Percentiles rank a stretch among this genome's conserved stretches.
phyloP scores from a whole-genome alignment of 2,888 invertebrate genomes.

The Limnephilus lunatus region DNA sequence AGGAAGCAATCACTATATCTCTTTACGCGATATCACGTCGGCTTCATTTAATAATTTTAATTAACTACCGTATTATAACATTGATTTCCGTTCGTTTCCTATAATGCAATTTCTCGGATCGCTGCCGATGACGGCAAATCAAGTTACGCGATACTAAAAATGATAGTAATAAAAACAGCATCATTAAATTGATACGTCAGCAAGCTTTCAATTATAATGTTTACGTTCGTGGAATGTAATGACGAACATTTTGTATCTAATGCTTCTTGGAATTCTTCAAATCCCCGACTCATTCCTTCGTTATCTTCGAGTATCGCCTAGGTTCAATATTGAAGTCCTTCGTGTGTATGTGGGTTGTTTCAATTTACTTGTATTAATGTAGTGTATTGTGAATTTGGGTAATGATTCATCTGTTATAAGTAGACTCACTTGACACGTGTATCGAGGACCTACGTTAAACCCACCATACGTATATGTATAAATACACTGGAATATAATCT shows the following conservation, averaged over 20 bases:
- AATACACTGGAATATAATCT: background rate
- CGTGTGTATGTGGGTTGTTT: too few relatives aligned
- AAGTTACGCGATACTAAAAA: background rate
- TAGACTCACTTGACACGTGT: background rate
- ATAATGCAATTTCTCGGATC: background rate
- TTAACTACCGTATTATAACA: background rate
- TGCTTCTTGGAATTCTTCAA: background rate
- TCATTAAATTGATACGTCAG: background rate
- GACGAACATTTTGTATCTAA: background rate
- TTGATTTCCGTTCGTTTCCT: background rate
- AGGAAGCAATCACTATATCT: background rate
- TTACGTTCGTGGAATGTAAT: background rate
- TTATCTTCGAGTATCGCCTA: too few relatives aligned
- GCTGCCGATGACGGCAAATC: background rate
- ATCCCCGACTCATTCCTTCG: background rate
- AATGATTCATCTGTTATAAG: background rate
- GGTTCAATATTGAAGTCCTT: background rate
- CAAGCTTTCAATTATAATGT: background rate
- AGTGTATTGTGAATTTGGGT: background rate
- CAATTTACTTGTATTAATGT: too few relatives aligned
- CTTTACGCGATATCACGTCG: background rate
- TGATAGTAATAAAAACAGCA: background rate
- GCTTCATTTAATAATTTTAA: background rate
- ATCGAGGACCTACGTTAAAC: background rate
- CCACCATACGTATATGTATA: background rate